phyloP scores from a whole-genome alignment of 2,113 vertebrate species.

The Ptychochromis oligacanthus region DNA sequence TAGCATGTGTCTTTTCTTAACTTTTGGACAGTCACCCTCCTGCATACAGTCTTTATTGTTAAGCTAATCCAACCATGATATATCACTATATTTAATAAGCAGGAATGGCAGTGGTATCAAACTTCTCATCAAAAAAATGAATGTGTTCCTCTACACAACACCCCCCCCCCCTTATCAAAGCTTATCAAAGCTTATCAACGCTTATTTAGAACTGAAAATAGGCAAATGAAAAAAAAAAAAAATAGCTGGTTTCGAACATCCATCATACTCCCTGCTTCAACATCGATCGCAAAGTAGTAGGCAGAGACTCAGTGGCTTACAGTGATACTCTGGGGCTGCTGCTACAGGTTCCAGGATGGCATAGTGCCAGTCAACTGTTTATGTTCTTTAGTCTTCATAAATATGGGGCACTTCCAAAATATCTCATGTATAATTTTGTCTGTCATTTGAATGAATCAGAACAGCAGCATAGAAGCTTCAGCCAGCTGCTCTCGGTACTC shows the following conservation, averaged over 20 bases:
- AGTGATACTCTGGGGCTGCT: background rate
- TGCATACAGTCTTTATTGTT: background rate
- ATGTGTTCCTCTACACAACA: background rate
- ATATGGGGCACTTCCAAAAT: constrained; percentile 16
- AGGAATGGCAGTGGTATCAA: background rate
- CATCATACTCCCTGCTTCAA: constrained; percentile 2
- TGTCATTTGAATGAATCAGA: constrained; percentile 10
- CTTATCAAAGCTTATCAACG: constrained; percentile 7
- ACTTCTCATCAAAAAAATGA: background rate
- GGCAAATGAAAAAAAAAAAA: background rate
- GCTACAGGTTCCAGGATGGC: constrained; percentile 4
- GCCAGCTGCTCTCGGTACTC: background rate
- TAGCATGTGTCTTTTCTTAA: background rate
- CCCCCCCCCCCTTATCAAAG: no score
- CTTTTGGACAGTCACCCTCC: background rate
- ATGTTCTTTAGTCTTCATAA: constrained; percentile 11
- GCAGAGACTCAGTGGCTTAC: background rate
- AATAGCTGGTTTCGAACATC: background rate
- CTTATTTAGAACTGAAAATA: constrained; percentile 3
- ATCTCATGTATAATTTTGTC: constrained; percentile 10
- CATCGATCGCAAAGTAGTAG: constrained; percentile 3
- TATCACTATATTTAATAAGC: background rate
- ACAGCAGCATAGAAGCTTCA: background rate
- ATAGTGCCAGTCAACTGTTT: background rate
- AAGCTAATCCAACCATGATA: background rate